phyloP scores from a whole-genome alignment of 1,140 invertebrate species.

The Brachionus rubens region DNA sequence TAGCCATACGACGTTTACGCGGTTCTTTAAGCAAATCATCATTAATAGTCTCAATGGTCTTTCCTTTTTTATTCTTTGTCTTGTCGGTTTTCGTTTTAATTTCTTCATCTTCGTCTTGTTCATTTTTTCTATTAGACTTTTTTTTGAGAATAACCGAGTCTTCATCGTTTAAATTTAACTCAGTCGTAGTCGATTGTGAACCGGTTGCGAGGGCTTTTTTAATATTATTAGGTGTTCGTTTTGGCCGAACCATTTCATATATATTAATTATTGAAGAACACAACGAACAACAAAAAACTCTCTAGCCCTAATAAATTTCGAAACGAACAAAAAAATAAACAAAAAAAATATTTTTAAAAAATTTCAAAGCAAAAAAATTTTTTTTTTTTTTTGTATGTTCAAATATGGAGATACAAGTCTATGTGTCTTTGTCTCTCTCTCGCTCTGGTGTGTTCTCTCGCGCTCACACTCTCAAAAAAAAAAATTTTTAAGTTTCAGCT shows the following conservation, averaged over 20 bases:
- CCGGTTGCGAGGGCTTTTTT: not conserved
- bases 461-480: too few species aligned
- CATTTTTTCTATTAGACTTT: constrained; percentile 13
- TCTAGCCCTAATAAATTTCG: too few species aligned
- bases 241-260: constrained; percentile 39
- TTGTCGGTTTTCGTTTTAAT: not conserved
- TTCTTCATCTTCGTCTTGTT: not conserved
- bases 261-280: too few species aligned
- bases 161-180: constrained; percentile 26
- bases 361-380: too few species aligned
- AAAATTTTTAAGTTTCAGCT: too few species aligned
- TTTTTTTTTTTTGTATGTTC: too few species aligned
- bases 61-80: not conserved
- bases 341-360: not conserved
- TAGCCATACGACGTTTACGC: constrained; percentile 17
- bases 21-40: not conserved
- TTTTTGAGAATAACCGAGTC: not conserved
- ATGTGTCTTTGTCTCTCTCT: constrained; percentile 32
- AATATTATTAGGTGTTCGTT: constrained; percentile 35
- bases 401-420: constrained; percentile 42
- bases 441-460: not conserved
- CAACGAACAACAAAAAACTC: too few species aligned
- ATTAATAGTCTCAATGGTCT: not conserved
- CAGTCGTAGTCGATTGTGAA: constrained; percentile 9
- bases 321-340: constrained; percentile 20